Percentiles rank a stretch among this genome's conserved stretches.
Conservation (phyloP, 35 echinoderm and acorn worm genomes). For the Stichopus chloronotus region DNA sequence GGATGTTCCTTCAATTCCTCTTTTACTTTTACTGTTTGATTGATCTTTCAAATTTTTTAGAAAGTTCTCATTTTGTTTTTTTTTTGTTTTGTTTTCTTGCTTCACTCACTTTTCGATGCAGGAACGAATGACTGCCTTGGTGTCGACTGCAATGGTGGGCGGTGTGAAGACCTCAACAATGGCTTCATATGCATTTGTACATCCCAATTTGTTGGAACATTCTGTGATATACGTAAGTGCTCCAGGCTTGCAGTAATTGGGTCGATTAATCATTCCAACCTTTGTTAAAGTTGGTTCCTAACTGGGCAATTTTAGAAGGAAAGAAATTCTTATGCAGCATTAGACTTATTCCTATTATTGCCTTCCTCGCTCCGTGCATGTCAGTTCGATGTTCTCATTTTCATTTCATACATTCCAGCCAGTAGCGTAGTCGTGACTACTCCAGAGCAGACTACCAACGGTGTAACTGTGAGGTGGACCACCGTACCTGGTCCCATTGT, state of each 20-base stretch:
- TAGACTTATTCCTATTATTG: neutral
- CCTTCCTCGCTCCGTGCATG: neutral
- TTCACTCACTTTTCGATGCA: neutral
- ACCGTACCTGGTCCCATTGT: constrained; percentile 11
- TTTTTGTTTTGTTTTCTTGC: neutral
- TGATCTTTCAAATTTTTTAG: too few species aligned
- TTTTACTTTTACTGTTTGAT: too few species aligned
- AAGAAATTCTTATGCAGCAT: too few species aligned
- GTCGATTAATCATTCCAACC: neutral
- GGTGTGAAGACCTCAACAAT: neutral
- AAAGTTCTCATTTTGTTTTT: neutral
- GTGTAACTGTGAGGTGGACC: constrained; percentile 37
- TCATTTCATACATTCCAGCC: neutral
- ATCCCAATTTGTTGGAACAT: neutral
- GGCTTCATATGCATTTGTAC: neutral
- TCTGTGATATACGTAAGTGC: constrained; percentile 8
- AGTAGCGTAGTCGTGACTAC: neutral
- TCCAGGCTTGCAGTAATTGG: too few species aligned
- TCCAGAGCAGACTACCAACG: neutral
- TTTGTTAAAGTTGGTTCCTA: too few species aligned
- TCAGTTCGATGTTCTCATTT: neutral
- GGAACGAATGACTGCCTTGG: neutral
- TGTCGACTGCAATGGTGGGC: neutral
- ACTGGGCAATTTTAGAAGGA: too few species aligned
- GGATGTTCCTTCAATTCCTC: too few species aligned